Base-by-base conservation (phyloP, 2,797 vertebrate genomes). In the Takifugu rubripes region DNA sequence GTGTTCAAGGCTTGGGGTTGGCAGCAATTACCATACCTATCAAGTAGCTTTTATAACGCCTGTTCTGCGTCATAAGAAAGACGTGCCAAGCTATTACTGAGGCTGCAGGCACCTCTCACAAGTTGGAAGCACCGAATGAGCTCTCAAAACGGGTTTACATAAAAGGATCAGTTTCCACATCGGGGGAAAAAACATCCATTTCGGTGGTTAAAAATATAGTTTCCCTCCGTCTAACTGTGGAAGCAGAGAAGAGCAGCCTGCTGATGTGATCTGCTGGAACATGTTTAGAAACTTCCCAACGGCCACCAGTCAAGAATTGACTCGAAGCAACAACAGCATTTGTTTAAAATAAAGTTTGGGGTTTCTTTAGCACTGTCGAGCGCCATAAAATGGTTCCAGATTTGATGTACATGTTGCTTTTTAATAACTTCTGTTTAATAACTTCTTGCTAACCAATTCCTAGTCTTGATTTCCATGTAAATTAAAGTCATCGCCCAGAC, bases 11-110 rank as follows among this genome's bases (percentile, higher is more conserved):
- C 77, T 79, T 77, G 76, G 68, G 74, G 77, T 73, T 86, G 75
- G 73, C 80, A 84, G 83, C 72, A 81, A 86, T 87, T 88, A 88
- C 73, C 84, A 79, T 79, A 83, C 71, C 75, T 77, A 79, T 86
- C 79, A 81, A 85, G 77, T 68, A 48, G 68, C 77, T 85, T 79
- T 81, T 70, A 66, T 70, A 75, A 75, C 36, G 57, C 65, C 71
- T 75, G 61, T 65, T 78, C 69, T 65, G 66, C 78, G 76, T 77
- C 80, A 70, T 65, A 63, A 66, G 77, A 78, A 62, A 68, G 56
- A 75, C 52, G 69, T 68, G 73, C 66, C 65, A 74, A 76, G 77
- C 76, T 66, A 75, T 80, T 79, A 77, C 72, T 81, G 59, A 67
- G 59, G 59, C 73, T 72, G 72, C 66, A 25, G 56, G 72, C 55